Evolutionary conservation across 2,797 vertebrate species (phyloP).

Genomic region (Setipinna tenuifilis): DNA sequence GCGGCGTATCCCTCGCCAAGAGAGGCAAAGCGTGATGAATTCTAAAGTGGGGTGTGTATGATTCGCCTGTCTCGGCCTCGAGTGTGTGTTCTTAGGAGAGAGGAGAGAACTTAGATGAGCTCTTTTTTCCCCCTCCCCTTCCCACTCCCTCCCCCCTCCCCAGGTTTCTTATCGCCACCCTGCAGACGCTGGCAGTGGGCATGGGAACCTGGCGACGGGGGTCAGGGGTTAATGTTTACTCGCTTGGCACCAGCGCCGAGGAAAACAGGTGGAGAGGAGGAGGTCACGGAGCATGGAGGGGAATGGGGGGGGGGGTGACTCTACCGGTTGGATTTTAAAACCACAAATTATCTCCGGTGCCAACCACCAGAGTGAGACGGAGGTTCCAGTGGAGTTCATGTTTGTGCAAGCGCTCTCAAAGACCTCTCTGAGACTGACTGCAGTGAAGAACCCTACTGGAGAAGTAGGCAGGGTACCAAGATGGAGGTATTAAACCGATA

Average conservation of each 20-base stretch:
- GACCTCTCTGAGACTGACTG: neutral
- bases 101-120: neutral
- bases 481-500: neutral
- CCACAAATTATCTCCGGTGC: neutral
- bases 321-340: neutral
- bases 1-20: neutral
- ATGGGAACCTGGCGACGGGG: neutral
- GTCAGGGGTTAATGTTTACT: constrained; percentile 2
- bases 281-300: neutral
- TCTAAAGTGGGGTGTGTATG: neutral
- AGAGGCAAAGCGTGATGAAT: constrained; percentile 17
- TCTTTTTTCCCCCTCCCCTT: neutral
- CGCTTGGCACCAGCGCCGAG: neutral
- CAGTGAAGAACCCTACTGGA: neutral
- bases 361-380: neutral
- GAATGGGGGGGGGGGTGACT: neutral
- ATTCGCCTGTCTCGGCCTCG: neutral
- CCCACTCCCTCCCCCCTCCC: neutral
- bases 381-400: neutral
- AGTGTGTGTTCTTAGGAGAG: neutral
- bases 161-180: neutral
- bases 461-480: neutral
- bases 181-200: neutral
- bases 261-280: constrained; percentile 1
- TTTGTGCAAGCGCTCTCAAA: neutral